Evolutionary conservation across 2,888 invertebrate species (phyloP), one percentile per base, ranked within the genome.

Genomic region (Hydraecia micacea): DNA sequence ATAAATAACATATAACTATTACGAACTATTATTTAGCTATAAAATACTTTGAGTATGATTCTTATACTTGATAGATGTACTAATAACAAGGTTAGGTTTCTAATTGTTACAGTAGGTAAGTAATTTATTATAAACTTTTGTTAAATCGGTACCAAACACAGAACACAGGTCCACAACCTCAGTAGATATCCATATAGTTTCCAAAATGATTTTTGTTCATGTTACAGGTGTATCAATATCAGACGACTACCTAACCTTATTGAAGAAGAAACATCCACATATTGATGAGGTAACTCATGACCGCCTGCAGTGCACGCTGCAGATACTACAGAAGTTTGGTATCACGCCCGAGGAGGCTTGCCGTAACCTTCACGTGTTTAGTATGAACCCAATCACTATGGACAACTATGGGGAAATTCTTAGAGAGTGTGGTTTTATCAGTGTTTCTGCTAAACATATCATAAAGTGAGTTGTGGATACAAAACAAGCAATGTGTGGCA

Each of bases 341-440:
- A 97, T 97, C 73, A 93, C 94, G 0, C 92, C 97, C 3, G 87
- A 95, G 42, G 97, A 97, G 46, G 97, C 98, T 28, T 94, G 97
- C 63, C 82, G 92, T 3, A 95, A 97, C 86, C 97, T 97, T 0
- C 96, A 97, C 91, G 90, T 98, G 6, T 95, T 98, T n/a, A 96
- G 96, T 74, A 95, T 97, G 91, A 97, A 97, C 87, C 96, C 97
- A 2, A 93, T 97, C 42, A 97, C 97, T 52, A 91, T 98, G 88
- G 97, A 97, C 72, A 97, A 98, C 89, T 97, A 98, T 87, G 97
- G 97, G 80, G 95, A 96, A 89, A 97, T 97, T 67, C 92, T 98
- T 25, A 94, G 94, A 83, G 98, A 98, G 93, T 97, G 97, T 90
- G 97, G 97, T 28, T 97, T 98, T 79, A 87, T 97, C 8, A 90